Base-by-base conservation (phyloP, 2,113 vertebrate genomes). In the Esox niger region DNA sequence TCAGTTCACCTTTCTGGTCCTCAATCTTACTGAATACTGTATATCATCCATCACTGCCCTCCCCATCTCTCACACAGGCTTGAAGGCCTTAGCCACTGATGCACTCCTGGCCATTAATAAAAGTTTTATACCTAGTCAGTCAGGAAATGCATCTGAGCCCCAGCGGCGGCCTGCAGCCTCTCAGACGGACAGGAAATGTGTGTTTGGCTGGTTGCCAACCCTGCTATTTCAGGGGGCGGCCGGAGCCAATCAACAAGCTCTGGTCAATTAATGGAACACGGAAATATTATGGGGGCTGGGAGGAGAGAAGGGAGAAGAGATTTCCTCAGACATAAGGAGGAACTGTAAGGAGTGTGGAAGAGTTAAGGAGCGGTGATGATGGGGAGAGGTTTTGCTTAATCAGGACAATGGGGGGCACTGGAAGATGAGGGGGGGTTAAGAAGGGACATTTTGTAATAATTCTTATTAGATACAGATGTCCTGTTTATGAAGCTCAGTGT, bases 81-180 rank as follows among this genome's bases (percentile, higher is more conserved):
- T 60, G 35, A 75, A 75, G 58, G 70, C 69, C 78, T 73, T 62
- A 66, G 80, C 85, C 78, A 56, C 88, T 89, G 87, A 92, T 91
- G 91, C 89, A 91, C 91, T 92, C 88, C 84, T 89, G 85, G 84
- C 90, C 91, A 92, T 92, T 93, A 93, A 91, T 91, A 92, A 90
- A 92, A 90, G 79, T 92, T 91, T 91, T 90, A 90, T 93, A 90
- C 88, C 81, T 82, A 87, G 88, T 56, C 83, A 87, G 88, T 90
- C 90, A 93, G 91, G 91, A 93, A 93, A 91, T 93, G 90, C 90
- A 91, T 91, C 89, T 89, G 80, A 82, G 90, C 85, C 82, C 83
- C 84, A 74, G 87, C 85, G 90, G 87, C 88, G 88, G 87, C 80
- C 88, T 88, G 87, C 79, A 89, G 75, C 73, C 89, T 92, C 87